Evolutionary conservation across 2,797 vertebrate genomes (phyloP).

Genomic region (Sebastes taczanowskii): DNA sequence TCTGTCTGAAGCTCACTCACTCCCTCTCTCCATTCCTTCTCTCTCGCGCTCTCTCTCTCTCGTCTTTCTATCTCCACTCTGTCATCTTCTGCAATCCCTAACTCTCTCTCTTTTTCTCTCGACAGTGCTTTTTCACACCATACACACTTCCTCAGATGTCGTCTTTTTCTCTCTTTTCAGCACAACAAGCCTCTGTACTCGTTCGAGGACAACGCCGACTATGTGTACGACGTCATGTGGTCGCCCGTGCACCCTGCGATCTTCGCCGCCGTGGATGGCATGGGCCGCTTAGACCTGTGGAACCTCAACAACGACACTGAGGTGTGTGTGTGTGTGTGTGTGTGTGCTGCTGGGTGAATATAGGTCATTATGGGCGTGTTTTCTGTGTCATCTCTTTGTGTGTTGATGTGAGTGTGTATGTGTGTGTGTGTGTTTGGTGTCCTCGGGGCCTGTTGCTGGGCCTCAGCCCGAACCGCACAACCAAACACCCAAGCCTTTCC

Average conservation of each 20-base stretch:
- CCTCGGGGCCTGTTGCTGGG: conserved; percentile 64
- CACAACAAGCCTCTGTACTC: conserved; percentile 98
- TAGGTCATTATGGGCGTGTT: conserved; percentile 36
- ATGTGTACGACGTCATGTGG: conserved; percentile 98
- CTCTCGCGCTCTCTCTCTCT: conserved; percentile 27
- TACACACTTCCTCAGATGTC: conserved; percentile 2
- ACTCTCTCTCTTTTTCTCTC: conserved; percentile 14
- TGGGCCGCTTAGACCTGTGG: conserved; percentile 97
- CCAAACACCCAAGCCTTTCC: conserved; percentile 58
- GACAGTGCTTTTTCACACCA: conserved; percentile 18
- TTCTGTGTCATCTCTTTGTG: conserved; percentile 29
- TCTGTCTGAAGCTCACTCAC: conserved; percentile 83
- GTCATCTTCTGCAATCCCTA: conserved; percentile 58
- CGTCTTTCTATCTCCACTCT: conserved; percentile 51
- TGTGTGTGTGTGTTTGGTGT: conserved; percentile 38
- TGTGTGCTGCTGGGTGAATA: conserved; percentile 35
- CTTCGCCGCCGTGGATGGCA: conserved; percentile 96
- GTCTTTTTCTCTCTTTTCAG: conserved; percentile 72
- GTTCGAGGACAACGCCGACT: conserved; percentile 98
- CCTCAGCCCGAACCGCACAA: conserved; percentile 64
- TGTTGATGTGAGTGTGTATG: conserved; percentile 33
- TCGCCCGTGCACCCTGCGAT: conserved; percentile 94
- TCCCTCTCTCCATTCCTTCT: conserved; percentile 84
- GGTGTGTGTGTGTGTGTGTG: conserved; percentile 71
- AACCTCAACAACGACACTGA: conserved; percentile 98